These are phyloP conservation scores for Pseudoips prasinana DNA, from an alignment of 2,888 invertebrate species.

Conservation along the genomic window DNA sequence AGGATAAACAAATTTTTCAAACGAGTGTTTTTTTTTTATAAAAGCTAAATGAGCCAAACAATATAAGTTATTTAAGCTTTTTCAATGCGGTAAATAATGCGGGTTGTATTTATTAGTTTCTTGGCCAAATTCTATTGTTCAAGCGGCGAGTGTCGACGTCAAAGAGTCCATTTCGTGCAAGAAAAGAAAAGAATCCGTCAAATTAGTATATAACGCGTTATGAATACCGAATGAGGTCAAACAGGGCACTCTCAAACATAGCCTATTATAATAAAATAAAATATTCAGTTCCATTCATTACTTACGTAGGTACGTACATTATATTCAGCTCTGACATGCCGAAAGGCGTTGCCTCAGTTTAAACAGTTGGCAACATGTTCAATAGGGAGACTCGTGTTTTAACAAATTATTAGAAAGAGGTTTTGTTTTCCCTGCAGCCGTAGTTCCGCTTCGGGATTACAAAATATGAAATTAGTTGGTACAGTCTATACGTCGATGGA, in stretches of 20 bases:
- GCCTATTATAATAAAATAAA: conserved; percentile 76
- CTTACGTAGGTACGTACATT: conserved; percentile 53
- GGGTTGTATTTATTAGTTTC: conserved; percentile 35
- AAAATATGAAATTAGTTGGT: conserved; percentile 2
- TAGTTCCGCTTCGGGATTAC: conserved; percentile 27
- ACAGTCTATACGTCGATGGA: no score
- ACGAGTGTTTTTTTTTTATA: no score
- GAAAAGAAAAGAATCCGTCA: conserved; percentile 74
- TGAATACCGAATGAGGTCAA: conserved; percentile 80
- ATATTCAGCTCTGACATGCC: conserved; percentile 60
- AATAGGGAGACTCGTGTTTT: conserved; percentile 48
- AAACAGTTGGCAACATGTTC: conserved; percentile 67
- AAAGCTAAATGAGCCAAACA: no score
- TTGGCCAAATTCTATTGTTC: conserved; percentile 42
- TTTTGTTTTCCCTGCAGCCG: conserved; percentile 37
- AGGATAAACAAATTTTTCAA: no score
- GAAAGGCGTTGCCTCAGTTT: conserved; percentile 72
- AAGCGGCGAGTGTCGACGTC: conserved; percentile 59
- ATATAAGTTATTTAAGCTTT: not conserved
- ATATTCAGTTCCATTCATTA: conserved; percentile 78
- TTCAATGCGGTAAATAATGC: conserved; percentile 11
- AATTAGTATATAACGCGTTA: conserved; percentile 77
- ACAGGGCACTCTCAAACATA: conserved; percentile 72
- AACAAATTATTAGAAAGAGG: conserved; percentile 50
- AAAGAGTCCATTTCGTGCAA: conserved; percentile 67